phyloP scores from a whole-genome alignment of 2,888 invertebrate genomes.

The Dryocosmus kuriphilus region DNA sequence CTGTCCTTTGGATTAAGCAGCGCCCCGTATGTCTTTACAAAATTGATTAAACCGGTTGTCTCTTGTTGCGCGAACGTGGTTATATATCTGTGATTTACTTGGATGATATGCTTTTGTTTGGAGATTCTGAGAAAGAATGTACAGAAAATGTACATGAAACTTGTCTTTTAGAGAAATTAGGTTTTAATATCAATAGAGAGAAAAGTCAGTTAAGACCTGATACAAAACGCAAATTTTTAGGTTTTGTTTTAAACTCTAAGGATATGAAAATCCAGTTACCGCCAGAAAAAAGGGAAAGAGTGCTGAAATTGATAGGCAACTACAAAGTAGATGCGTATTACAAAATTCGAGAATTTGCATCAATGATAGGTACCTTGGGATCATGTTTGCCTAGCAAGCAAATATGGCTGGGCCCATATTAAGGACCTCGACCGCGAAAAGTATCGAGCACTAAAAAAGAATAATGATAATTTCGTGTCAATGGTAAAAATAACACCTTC shows the following conservation, averaged over 20 bases:
- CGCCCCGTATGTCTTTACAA: too few species aligned
- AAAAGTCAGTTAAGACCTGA: background rate
- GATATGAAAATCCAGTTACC: too few species aligned
- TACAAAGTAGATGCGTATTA: too few species aligned
- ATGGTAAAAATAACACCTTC: conserved; percentile 20
- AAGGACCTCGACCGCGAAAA: conserved; percentile 37
- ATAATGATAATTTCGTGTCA: conserved; percentile 37
- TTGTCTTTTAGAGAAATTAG: background rate
- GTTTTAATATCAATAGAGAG: background rate
- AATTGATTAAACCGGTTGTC: too few species aligned
- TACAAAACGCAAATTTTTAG: too few species aligned
- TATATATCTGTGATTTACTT: background rate
- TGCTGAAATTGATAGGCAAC: too few species aligned
- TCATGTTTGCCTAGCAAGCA: too few species aligned
- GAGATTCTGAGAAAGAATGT: background rate
- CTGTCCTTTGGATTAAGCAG: too few species aligned
- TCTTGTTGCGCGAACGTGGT: background rate
- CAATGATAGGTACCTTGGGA: too few species aligned
- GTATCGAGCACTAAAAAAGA: conserved; percentile 28
- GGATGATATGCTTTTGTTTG: background rate
- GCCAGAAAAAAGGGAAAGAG: too few species aligned
- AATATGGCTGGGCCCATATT: conserved; percentile 17
- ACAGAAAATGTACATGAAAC: background rate
- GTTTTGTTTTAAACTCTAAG: too few species aligned
- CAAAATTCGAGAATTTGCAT: too few species aligned